These are phyloP conservation scores for Rhagologus leucostigma DNA, from an alignment of 2,113 vertebrate species.

Conservation along the genomic window DNA sequence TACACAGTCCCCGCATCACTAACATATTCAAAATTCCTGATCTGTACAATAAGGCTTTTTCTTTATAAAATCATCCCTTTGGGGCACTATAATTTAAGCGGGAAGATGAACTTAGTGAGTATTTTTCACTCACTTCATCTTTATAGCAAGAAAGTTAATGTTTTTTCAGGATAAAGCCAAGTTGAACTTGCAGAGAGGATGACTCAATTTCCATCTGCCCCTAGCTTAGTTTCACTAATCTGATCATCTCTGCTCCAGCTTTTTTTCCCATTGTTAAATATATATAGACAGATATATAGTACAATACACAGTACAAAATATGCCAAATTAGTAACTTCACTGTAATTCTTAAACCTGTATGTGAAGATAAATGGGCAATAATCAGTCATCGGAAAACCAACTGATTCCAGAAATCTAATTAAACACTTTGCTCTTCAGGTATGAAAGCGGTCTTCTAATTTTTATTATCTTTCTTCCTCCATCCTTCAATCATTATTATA, in stretches of 20 bases:
- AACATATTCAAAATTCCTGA: neutral
- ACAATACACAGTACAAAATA: too few species aligned
- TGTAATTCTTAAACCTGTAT: neutral
- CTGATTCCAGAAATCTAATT: neutral
- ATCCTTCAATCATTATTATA: neutral
- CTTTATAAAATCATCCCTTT: neutral
- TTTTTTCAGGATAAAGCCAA: neutral
- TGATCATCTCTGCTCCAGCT: neutral
- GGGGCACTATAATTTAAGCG: neutral
- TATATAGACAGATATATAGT: neutral
- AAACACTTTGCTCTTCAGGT: neutral
- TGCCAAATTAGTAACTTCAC: neutral
- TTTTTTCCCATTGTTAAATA: neutral
- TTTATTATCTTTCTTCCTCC: neutral
- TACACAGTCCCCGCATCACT: neutral
- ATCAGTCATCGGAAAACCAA: neutral
- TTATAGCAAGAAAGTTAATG: neutral
- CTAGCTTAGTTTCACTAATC: neutral
- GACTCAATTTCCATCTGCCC: neutral
- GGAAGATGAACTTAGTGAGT: neutral
- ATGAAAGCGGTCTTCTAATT: neutral
- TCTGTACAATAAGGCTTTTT: neutral
- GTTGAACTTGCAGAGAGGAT: neutral
- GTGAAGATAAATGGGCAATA: neutral
- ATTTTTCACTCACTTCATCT: neutral